Base-by-base conservation (phyloP, 2,113 vertebrate species). In the Colinus virginianus region DNA sequence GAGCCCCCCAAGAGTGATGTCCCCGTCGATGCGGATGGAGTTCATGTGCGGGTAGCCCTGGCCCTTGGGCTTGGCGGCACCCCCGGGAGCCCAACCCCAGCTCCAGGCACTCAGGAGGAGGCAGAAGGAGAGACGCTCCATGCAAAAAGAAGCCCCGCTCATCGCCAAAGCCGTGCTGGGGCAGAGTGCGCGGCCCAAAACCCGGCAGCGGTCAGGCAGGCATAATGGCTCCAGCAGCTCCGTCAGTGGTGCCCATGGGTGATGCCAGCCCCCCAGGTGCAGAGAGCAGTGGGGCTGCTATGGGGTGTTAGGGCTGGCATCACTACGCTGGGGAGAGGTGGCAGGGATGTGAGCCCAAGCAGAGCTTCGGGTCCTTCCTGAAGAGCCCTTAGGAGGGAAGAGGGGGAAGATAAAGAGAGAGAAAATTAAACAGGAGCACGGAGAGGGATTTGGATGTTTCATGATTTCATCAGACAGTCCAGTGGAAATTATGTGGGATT, bases 11-110 rank as follows among this genome's bases (percentile, higher is more conserved):
- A 99, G 97, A 0, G 99, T 99, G 97, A 99, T 98, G 96, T 99
- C 99, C n/a, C 99, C 99, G 40, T 99, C 99, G 5, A 99, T 98
- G 78, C 99, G 98, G 97, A 99, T 99, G 85, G 99, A 99, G 96
- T 99, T 99, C 97, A 99, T 98, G 97, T 99, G 98, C 6, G 98
- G 98, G 95, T 99, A 98, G 81, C 98, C 98, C 20, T 98, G 98
- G 87, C 97, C 98, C 90, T 98, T 99, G 76, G 98, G 98, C 87
- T 98, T 99, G 92, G 98, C 98, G 56, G 98, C 97, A 49, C 86
- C 96, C 28, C 95, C 89, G 6, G 97, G 97, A 34, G 90, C 95
- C 93, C 94, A 96, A 51, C 96, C 95, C 97, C 97, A 98, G 96
- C 97, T 97, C n/a, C 88, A 97, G 63, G 95, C 91, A 91, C 97